A percentile compares a stretch with the other conserved stretches of the same genome.
phyloP scores from a whole-genome alignment of 37 sponge, comb jelly and placozoan genomes.

The Halisarca cf. caerulea region DNA sequence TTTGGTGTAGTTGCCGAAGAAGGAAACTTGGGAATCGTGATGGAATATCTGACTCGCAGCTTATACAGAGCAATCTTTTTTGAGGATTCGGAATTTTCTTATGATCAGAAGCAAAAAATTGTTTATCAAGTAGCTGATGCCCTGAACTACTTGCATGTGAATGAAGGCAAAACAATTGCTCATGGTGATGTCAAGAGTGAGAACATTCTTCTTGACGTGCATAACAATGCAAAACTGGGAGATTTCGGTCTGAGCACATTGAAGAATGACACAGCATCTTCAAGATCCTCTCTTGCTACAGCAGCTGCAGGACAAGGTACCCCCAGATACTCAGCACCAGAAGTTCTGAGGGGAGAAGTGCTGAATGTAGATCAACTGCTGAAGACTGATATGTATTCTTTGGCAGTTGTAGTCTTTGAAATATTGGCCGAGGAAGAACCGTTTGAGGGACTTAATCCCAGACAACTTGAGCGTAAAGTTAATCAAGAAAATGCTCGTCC shows the following conservation, averaged over 20 bases:
- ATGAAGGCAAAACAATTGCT: constrained; percentile 13
- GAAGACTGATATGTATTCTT: constrained; percentile 47
- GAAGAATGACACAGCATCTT: constrained; percentile 28
- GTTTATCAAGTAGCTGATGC: constrained; percentile 37
- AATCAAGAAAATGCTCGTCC: constrained; percentile 24
- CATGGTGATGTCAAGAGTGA: constrained; percentile 57
- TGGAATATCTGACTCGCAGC: constrained; percentile 35
- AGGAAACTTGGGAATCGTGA: constrained; percentile 33
- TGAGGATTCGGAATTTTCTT: constrained; percentile 5
- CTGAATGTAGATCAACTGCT: constrained; percentile 16
- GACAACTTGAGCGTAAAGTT: constrained; percentile 38
- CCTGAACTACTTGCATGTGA: constrained; percentile 31
- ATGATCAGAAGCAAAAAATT: constrained; percentile 24
- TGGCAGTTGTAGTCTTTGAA: constrained; percentile 50
- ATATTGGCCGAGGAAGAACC: constrained; percentile 47
- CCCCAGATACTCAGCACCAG: constrained; percentile 57
- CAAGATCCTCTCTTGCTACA: neutral
- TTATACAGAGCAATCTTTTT: constrained; percentile 39
- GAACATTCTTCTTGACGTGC: constrained; percentile 34
- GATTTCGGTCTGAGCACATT: constrained; percentile 44
- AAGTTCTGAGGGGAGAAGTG: constrained; percentile 52
- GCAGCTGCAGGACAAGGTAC: constrained; percentile 34
- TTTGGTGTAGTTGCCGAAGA: constrained; percentile 39
- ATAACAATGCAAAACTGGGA: constrained; percentile 35
- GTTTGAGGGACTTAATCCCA: constrained; percentile 36